A percentile compares a stretch with the other conserved stretches of the same genome.
These are phyloP conservation scores for Zaprionus kolodkinae DNA, from an alignment of 1,140 invertebrate species.

Conservation along the genomic window DNA sequence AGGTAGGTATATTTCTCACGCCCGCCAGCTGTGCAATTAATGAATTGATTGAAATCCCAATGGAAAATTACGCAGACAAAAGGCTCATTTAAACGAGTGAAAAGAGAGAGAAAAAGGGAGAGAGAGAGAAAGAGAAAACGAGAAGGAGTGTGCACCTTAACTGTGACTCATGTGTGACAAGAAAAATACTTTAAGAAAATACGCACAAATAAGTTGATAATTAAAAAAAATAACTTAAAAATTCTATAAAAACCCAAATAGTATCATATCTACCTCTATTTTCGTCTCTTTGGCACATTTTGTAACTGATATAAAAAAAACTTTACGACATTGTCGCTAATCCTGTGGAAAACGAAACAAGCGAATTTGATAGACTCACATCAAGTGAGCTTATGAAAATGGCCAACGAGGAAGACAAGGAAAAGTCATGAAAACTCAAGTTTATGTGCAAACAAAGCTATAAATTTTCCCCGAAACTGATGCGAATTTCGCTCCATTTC, in stretches of 20 bases:
- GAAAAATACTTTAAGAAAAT: background rate
- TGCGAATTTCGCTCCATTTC: background rate
- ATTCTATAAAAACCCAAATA: background rate
- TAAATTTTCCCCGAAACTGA: slow-evolving; percentile 4
- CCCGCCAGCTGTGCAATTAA: slow-evolving; percentile 53
- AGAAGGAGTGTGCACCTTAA: too few relatives aligned
- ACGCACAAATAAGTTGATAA: background rate
- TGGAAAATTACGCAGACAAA: slow-evolving; percentile 25
- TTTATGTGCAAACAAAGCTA: slow-evolving; percentile 10
- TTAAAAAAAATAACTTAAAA: background rate
- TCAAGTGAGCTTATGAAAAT: slow-evolving; percentile 9
- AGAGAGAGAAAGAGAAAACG: background rate
- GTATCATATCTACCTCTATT: background rate
- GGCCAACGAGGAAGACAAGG: background rate
- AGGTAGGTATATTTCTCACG: slow-evolving; percentile 2
- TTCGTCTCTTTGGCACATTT: background rate
- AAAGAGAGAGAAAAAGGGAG: background rate
- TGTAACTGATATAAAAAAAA: background rate
- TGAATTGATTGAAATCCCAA: slow-evolving; percentile 66
- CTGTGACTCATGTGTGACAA: background rate
- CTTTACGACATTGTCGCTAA: background rate
- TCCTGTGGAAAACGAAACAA: background rate
- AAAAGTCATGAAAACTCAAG: background rate
- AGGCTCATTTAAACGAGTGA: slow-evolving; percentile 6
- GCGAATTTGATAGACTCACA: slow-evolving; percentile 3